Evolutionary conservation across 1,140 invertebrate genomes (phyloP).

Genomic region (Cherax destructor): DNA sequence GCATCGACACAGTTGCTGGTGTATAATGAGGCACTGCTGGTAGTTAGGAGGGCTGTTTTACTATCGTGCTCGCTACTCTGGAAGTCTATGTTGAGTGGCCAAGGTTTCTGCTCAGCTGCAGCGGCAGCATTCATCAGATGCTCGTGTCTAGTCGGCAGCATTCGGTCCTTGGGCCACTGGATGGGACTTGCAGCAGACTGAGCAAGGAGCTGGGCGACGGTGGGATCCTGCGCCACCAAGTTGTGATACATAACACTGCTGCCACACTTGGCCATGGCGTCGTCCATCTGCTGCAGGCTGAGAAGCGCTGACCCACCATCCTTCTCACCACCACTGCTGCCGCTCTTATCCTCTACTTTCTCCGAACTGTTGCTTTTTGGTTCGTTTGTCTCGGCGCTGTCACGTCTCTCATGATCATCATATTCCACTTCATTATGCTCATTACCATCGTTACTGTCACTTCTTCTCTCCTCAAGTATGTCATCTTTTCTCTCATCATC

Average conservation of each 20-base stretch:
- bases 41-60: constrained; percentile 14
- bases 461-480: not conserved
- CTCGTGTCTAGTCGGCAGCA: constrained; percentile 71
- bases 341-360: constrained; percentile 80
- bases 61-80: constrained; percentile 61
- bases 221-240: constrained; percentile 70
- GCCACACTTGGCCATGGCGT: constrained; percentile 72
- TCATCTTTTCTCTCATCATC: constrained; percentile 36
- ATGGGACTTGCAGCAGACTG: constrained; percentile 73
- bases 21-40: constrained; percentile 36
- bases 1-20: not conserved
- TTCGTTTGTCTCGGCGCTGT: constrained; percentile 67
- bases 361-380: constrained; percentile 72
- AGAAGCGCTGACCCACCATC: constrained; percentile 52
- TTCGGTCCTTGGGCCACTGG: constrained; percentile 72
- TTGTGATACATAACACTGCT: constrained; percentile 69
- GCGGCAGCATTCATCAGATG: constrained; percentile 72
- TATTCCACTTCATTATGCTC: constrained; percentile 15
- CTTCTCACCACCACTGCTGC: not conserved
- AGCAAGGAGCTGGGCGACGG: constrained; percentile 72
- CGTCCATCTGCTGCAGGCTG: constrained; percentile 73
- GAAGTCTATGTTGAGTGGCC: constrained; percentile 70
- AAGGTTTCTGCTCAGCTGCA: constrained; percentile 69
- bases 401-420: not conserved
- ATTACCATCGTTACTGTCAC: constrained; percentile 16